These are phyloP conservation scores for Amphipoea lucens DNA, from an alignment of 2,888 invertebrate genomes.

Conservation along the genomic window DNA sequence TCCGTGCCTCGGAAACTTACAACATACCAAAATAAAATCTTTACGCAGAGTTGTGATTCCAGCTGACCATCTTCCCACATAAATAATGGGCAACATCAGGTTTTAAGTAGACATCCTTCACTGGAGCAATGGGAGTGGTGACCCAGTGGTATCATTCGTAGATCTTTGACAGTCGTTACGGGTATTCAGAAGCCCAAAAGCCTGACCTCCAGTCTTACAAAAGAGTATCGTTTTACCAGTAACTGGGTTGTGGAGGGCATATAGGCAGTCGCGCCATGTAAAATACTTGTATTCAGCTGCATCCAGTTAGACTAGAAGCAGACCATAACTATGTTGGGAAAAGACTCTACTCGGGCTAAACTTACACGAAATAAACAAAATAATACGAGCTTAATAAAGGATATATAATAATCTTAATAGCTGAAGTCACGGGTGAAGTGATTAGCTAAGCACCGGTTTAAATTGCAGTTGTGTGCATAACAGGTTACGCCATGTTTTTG, in stretches of 20 bases:
- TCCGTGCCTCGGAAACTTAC: not conserved
- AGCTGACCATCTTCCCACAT: too few relatives aligned
- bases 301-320: not conserved
- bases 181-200: not conserved
- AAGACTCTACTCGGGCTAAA: not conserved
- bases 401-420: not conserved
- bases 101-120: too few relatives aligned
- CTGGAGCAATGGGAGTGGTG: too few relatives aligned
- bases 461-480: conserved; percentile 26
- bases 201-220: not conserved
- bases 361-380: conserved; percentile 3
- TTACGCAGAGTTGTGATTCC: too few relatives aligned
- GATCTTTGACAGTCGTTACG: not conserved
- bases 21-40: too few relatives aligned
- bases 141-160: not conserved
- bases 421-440: not conserved
- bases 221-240: not conserved
- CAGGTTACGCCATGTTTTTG: conserved; percentile 34
- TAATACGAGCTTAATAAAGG: not conserved
- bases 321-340: not conserved
- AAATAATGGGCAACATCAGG: too few relatives aligned
- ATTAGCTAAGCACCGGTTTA: conserved; percentile 4
- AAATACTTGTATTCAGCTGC: not conserved
- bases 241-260: not conserved
- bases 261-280: not conserved